Conservation (phyloP, 53 echinoderm and acorn worm genomes). For the Patiria pectinifera region DNA sequence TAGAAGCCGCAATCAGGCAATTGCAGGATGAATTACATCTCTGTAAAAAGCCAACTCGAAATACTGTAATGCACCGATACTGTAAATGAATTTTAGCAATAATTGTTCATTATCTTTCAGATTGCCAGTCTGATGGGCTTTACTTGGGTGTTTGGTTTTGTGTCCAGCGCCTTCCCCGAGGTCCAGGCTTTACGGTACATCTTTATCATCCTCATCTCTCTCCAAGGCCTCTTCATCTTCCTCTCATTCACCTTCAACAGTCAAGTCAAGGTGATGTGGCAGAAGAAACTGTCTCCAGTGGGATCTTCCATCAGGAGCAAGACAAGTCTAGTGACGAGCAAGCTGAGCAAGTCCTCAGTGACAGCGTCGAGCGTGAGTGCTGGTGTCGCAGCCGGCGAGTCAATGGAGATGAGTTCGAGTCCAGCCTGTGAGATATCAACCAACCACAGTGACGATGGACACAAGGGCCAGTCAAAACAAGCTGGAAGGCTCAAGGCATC, state of each 20-base stretch:
- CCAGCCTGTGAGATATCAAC: not conserved
- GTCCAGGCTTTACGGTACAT: constrained; percentile 16
- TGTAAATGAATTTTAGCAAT: not conserved
- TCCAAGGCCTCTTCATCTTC: constrained; percentile 59
- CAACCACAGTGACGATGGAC: too few relatives aligned
- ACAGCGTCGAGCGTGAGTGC: constrained; percentile 25
- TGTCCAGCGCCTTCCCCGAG: constrained; percentile 1
- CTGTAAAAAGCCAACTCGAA: too few relatives aligned
- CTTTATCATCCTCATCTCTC: constrained; percentile 54
- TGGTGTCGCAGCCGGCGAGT: constrained; percentile 26
- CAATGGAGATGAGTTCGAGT: constrained; percentile 9
- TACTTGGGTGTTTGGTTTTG: constrained; percentile 75
- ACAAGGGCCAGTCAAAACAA: too few relatives aligned
- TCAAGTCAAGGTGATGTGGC: constrained; percentile 32
- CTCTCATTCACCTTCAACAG: constrained; percentile 49
- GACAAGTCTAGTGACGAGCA: not conserved
- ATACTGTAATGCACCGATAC: not conserved
- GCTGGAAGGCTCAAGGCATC: not conserved
- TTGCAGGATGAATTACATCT: too few relatives aligned
- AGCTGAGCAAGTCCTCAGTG: not conserved
- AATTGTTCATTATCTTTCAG: constrained; percentile 24
- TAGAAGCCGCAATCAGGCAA: too few relatives aligned
- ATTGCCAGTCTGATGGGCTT: constrained; percentile 80
- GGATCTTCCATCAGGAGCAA: not conserved
- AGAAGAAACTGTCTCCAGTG: not conserved